Conservation (phyloP, 2,797 vertebrate species). For the Hafferia zeledoni region DNA sequence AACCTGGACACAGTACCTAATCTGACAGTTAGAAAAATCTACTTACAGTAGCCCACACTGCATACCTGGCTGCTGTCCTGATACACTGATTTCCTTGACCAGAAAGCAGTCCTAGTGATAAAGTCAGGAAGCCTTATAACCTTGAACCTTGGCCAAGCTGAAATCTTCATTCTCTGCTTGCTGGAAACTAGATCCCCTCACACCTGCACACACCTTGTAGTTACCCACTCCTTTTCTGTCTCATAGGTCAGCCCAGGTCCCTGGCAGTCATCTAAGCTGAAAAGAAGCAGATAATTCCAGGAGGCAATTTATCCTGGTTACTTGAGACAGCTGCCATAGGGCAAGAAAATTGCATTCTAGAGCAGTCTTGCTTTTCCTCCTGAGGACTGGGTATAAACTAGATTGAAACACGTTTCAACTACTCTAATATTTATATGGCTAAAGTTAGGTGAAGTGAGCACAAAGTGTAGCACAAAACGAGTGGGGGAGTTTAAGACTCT, state of each 20-base stretch:
- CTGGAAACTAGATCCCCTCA: neutral
- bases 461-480: neutral
- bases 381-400: slow-evolving; percentile 11
- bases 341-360: slow-evolving; percentile 8
- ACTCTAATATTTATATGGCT: slow-evolving; percentile 37
- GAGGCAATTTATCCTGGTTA: slow-evolving; percentile 37
- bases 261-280: neutral
- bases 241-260: neutral
- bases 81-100: neutral
- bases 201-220: rapidly evolving
- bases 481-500: neutral
- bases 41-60: neutral
- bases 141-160: neutral
- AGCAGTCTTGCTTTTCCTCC: slow-evolving; percentile 17
- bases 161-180: neutral
- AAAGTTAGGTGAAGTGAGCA: slow-evolving; percentile 17
- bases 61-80: neutral
- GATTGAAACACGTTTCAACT: slow-evolving; percentile 24
- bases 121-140: neutral
- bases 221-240: neutral
- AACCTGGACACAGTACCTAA: neutral
- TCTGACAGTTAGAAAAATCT: neutral
- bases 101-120: neutral
- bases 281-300: neutral
- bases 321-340: neutral